These are phyloP conservation scores for Drosophila paranaensis DNA, from an alignment of 2,888 invertebrate genomes.

Conservation along the genomic window DNA sequence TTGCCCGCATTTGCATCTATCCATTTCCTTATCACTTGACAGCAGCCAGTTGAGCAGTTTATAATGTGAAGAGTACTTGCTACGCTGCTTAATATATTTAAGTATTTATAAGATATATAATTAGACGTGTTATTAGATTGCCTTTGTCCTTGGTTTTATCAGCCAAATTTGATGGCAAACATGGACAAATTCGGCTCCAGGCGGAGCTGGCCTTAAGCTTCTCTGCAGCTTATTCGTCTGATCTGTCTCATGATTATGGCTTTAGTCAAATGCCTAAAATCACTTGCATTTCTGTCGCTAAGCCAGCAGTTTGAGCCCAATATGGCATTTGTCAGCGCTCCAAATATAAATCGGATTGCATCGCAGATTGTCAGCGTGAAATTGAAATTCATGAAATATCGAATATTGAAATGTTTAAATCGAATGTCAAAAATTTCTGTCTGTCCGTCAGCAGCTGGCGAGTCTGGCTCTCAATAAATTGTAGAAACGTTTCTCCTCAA, in stretches of 20 bases:
- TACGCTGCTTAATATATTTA: neutral
- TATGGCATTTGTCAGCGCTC: slow-evolving; percentile 11
- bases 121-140: neutral
- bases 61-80: neutral
- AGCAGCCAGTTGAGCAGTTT: neutral
- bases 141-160: neutral
- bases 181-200: neutral
- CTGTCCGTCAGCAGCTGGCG: slow-evolving; percentile 18
- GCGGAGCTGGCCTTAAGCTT: neutral
- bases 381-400: slow-evolving; percentile 41
- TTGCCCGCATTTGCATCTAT: slow-evolving; percentile 13
- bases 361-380: slow-evolving; percentile 25
- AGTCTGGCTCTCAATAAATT: slow-evolving; percentile 24
- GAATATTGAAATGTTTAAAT: slow-evolving; percentile 42
- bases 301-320: neutral
- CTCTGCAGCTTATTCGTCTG: neutral
- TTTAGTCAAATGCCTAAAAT: neutral
- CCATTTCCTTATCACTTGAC: slow-evolving; percentile 12
- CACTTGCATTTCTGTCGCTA: neutral
- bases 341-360: slow-evolving; percentile 13
- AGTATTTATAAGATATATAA: neutral
- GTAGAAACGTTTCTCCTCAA: slow-evolving; percentile 3
- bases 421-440: slow-evolving; percentile 42
- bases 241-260: neutral
- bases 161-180: neutral